phyloP scores from a whole-genome alignment of 2,888 invertebrate species.

The Lomographa bimaculata region DNA sequence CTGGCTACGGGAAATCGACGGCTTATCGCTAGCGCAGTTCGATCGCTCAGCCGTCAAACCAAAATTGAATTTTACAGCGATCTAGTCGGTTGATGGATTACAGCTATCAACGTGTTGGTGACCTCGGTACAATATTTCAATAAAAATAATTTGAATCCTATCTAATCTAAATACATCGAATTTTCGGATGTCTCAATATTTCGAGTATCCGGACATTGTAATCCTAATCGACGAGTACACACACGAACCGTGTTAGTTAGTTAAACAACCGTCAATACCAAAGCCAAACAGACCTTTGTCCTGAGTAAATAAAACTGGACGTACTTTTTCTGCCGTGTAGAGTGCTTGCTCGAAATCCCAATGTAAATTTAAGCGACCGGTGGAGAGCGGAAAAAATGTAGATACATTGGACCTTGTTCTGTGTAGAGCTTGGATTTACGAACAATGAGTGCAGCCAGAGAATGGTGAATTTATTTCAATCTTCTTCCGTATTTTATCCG shows the following conservation, averaged over 20 bases:
- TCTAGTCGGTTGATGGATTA: conserved; percentile 41
- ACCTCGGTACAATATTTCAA: conserved; percentile 24
- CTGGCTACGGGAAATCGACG: conserved; percentile 27
- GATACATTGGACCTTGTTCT: conserved; percentile 20
- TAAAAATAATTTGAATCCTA: conserved; percentile 1
- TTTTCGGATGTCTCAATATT: conserved; percentile 11
- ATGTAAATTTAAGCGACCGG: conserved; percentile 29
- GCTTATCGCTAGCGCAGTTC: conserved; percentile 32
- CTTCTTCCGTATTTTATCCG: neutral
- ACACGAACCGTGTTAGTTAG: conserved; percentile 19
- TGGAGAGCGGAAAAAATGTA: conserved; percentile 19
- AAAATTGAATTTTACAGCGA: conserved; percentile 48
- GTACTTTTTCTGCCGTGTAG: conserved; percentile 31
- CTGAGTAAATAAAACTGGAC: conserved; percentile 35
- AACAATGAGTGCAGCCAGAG: conserved; percentile 16
- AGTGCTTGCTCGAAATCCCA: conserved; percentile 27
- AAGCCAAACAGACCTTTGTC: conserved; percentile 40
- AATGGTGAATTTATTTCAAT: conserved; percentile 12
- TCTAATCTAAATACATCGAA: no score
- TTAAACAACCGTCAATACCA: conserved; percentile 33
- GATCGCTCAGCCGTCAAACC: conserved; percentile 36
- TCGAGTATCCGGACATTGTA: conserved; percentile 16
- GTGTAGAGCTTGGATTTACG: conserved; percentile 20
- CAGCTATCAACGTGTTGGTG: conserved; percentile 33
- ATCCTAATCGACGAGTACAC: conserved; percentile 22